Evolutionary conservation across 2,113 vertebrate genomes (phyloP).

Genomic region (Chitala chitala): DNA sequence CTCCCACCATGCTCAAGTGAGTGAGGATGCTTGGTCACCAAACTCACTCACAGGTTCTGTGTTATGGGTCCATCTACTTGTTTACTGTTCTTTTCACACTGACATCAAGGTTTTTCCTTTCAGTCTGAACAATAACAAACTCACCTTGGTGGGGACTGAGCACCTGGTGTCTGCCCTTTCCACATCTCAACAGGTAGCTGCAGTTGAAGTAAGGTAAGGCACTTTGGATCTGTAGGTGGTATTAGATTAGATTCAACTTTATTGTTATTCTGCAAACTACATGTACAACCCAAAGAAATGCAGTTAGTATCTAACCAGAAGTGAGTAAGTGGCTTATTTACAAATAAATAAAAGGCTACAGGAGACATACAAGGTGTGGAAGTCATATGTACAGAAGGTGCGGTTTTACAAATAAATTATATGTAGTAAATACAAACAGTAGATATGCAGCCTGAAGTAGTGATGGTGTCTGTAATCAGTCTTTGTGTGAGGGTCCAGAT

Average conservation of each 20-base stretch:
- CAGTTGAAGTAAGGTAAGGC: conserved; percentile 68
- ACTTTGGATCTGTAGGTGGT: neutral
- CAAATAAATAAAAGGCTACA: too few species aligned
- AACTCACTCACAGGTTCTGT: neutral
- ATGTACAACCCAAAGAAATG: neutral
- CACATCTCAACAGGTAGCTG: conserved; percentile 48
- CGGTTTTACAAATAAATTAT: too few species aligned
- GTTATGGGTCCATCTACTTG: neutral
- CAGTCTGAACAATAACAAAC: conserved; percentile 65
- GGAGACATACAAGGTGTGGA: too few species aligned
- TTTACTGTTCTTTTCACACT: conserved; percentile 44
- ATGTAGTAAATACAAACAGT: too few species aligned
- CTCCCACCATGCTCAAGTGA: conserved; percentile 55
- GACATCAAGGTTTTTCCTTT: neutral
- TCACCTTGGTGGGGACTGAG: conserved; percentile 54
- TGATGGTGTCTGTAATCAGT: too few species aligned
- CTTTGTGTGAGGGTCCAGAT: too few species aligned
- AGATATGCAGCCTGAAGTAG: too few species aligned
- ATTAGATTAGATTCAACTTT: neutral
- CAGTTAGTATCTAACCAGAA: too few species aligned
- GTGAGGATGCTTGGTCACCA: conserved; percentile 1
- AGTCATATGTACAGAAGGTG: too few species aligned
- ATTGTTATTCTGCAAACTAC: neutral
- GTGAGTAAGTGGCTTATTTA: too few species aligned
- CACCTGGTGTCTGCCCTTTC: conserved; percentile 55